phyloP scores from a whole-genome alignment of 1,140 invertebrate genomes.

The Condylostylus longicornis region DNA sequence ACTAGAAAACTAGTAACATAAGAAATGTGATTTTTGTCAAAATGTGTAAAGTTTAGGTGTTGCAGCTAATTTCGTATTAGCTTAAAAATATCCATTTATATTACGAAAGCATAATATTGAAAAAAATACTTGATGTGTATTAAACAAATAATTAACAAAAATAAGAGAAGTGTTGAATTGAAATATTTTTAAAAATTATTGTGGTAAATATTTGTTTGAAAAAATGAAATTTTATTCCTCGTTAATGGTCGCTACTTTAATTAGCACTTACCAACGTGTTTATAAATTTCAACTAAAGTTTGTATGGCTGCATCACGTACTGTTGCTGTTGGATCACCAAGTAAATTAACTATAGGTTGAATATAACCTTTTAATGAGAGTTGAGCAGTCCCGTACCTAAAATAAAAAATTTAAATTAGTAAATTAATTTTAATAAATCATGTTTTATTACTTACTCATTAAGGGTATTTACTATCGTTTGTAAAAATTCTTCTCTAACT shows the following conservation, averaged over 20 bases:
- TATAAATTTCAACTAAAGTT: slow-evolving; percentile 78
- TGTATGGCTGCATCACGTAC: slow-evolving; percentile 76
- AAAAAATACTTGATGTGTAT: too few species aligned
- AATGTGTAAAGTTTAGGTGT: too few species aligned
- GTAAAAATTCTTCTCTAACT: slow-evolving; percentile 66
- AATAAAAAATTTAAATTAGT: slow-evolving; percentile 13
- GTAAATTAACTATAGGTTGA: slow-evolving; percentile 63
- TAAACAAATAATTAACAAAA: not conserved
- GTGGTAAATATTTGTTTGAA: too few species aligned
- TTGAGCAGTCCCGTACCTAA: slow-evolving; percentile 68
- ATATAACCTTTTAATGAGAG: slow-evolving; percentile 67
- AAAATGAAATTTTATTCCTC: too few species aligned
- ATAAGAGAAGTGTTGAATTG: too few species aligned
- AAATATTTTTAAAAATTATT: too few species aligned
- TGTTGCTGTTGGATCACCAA: slow-evolving; percentile 77
- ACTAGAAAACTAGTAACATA: too few species aligned
- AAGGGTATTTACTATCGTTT: slow-evolving; percentile 61
- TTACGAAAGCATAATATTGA: too few species aligned
- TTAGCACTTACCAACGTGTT: slow-evolving; percentile 58
- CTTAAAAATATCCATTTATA: too few species aligned
- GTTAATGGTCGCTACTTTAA: too few species aligned
- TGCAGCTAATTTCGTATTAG: too few species aligned
- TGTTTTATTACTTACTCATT: slow-evolving; percentile 46
- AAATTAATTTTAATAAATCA: not conserved
- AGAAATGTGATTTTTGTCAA: too few species aligned